phyloP scores from a whole-genome alignment of 92 coral and sea anemone species.

The Palythoa grandiflora region DNA sequence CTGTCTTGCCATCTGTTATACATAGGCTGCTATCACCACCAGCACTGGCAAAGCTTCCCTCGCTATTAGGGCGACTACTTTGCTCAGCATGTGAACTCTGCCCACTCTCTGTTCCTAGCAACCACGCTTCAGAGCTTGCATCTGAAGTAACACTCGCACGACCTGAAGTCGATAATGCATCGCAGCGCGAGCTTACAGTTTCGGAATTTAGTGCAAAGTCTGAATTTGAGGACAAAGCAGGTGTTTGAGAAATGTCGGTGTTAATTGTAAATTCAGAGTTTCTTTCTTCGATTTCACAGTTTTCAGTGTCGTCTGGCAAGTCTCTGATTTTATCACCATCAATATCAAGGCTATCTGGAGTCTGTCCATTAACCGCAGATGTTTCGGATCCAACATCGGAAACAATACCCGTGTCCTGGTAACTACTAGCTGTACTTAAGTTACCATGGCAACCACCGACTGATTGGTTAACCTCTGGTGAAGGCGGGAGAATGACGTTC shows the following conservation, averaged over 20 bases:
- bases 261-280: slow-evolving; percentile 6
- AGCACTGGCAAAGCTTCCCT: slow-evolving; percentile 76
- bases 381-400: slow-evolving; percentile 67
- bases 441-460: slow-evolving; percentile 57
- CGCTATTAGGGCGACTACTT: slow-evolving; percentile 70
- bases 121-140: slow-evolving; percentile 77
- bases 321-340: slow-evolving; percentile 45
- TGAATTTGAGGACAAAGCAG: slow-evolving; percentile 35
- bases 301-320: slow-evolving; percentile 19
- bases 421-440: slow-evolving; percentile 79
- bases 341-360: slow-evolving; percentile 46
- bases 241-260: slow-evolving; percentile 20
- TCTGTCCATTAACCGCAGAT: slow-evolving; percentile 51
- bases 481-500: slow-evolving; percentile 83
- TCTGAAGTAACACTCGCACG: slow-evolving; percentile 74
- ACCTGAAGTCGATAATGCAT: slow-evolving; percentile 37
- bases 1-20: slow-evolving; percentile 62
- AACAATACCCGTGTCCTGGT: slow-evolving; percentile 75
- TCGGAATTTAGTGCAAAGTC: slow-evolving; percentile 55
- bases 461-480: slow-evolving; percentile 68
- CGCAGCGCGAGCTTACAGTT: slow-evolving; percentile 14
- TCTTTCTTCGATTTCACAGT: slow-evolving; percentile 33
- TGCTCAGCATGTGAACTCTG: slow-evolving; percentile 39
- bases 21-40: slow-evolving; percentile 77
- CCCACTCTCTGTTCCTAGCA: slow-evolving; percentile 57